Conservation (phyloP, 2,888 invertebrate genomes). For the Odontomyia ornata region DNA sequence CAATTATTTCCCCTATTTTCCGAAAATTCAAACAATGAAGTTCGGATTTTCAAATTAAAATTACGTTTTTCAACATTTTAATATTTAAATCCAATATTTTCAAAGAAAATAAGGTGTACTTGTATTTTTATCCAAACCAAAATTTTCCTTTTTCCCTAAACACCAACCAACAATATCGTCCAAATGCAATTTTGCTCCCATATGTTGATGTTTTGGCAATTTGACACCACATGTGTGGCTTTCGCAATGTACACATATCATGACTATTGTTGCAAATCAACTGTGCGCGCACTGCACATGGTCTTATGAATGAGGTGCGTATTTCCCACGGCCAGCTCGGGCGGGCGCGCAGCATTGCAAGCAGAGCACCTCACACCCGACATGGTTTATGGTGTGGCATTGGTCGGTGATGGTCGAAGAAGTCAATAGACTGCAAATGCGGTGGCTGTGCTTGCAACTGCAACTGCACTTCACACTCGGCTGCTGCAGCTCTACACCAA, state of each 20-base stretch:
- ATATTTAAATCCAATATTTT: too few relatives aligned
- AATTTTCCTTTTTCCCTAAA: too few relatives aligned
- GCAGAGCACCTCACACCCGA: too few relatives aligned
- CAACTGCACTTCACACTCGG: not conserved
- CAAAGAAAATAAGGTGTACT: too few relatives aligned
- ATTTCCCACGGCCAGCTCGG: constrained; percentile 12
- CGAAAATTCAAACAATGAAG: too few relatives aligned
- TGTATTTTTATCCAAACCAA: too few relatives aligned
- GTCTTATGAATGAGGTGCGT: constrained; percentile 41
- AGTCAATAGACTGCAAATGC: constrained; percentile 26
- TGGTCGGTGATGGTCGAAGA: not conserved
- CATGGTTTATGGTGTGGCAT: constrained; percentile 2
- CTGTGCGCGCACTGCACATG: constrained; percentile 5
- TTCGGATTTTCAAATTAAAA: too few relatives aligned
- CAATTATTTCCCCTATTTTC: too few relatives aligned
- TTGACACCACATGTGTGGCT: constrained; percentile 23
- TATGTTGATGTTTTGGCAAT: constrained; percentile 20
- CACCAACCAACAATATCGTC: not conserved
- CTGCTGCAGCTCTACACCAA: not conserved
- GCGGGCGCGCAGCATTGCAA: not conserved
- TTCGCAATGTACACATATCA: not conserved
- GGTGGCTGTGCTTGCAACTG: too few relatives aligned
- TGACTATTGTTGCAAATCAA: not conserved
- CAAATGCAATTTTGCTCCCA: not conserved
- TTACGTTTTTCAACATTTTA: too few relatives aligned